A percentile compares a stretch with the other conserved stretches of the same genome.
Evolutionary conservation across 2,113 vertebrate species (phyloP).

Genomic region (Xyliphius kryptos): DNA sequence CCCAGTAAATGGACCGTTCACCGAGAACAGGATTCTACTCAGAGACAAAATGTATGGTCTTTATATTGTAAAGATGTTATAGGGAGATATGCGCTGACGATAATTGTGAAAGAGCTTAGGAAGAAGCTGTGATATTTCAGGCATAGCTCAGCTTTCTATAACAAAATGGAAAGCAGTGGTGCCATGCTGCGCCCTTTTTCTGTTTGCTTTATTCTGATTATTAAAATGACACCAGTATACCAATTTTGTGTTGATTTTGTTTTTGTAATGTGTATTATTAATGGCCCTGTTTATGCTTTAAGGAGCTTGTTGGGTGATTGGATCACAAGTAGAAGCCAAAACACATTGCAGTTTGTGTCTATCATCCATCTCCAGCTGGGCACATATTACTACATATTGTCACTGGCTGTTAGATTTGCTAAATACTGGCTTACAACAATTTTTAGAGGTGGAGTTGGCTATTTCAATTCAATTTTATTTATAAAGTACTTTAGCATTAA

Average conservation of each 20-base stretch:
- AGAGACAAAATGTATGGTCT: conserved; percentile 6
- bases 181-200: conserved; percentile 14
- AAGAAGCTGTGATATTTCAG: conserved; percentile 23
- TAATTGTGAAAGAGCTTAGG: conserved; percentile 17
- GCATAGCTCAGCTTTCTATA: conserved; percentile 22
- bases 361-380: too few relatives aligned
- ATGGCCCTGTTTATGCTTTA: too few relatives aligned
- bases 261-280: neutral
- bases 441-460: too few relatives aligned
- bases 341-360: too few relatives aligned
- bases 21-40: conserved; percentile 7
- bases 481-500: too few relatives aligned
- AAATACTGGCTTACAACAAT: too few relatives aligned
- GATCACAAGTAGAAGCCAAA: too few relatives aligned
- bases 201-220: conserved; percentile 35
- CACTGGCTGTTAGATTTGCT: too few relatives aligned
- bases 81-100: neutral
- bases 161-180: conserved; percentile 21
- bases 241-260: conserved; percentile 7
- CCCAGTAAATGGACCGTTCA: conserved; percentile 41
- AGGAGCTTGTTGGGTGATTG: too few relatives aligned
- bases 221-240: conserved; percentile 31
- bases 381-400: too few relatives aligned
- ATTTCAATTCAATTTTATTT: too few relatives aligned
- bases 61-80: conserved; percentile 15